Evolutionary conservation across 2,797 vertebrate genomes (phyloP).

Genomic region (Gymnothorax reevesii): DNA sequence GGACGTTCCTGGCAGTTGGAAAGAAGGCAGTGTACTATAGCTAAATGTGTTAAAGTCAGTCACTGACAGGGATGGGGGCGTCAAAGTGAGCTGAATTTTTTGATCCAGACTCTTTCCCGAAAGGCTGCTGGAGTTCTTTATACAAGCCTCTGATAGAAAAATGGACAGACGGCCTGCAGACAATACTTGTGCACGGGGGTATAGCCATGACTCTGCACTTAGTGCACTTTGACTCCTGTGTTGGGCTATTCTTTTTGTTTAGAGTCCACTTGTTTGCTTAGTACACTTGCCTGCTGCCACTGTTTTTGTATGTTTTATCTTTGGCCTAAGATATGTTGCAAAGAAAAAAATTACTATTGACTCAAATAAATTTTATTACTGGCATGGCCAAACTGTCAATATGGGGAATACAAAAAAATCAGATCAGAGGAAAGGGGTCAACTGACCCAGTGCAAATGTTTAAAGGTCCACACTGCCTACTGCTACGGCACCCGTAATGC

Average conservation of each 20-base stretch:
- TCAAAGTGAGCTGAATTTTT: not conserved
- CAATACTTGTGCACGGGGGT: slow-evolving; percentile 6
- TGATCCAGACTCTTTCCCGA: not conserved
- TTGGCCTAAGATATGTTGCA: too few relatives aligned
- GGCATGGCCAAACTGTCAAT: too few relatives aligned
- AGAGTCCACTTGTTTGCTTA: not conserved
- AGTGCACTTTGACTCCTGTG: too few relatives aligned
- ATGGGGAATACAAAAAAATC: too few relatives aligned
- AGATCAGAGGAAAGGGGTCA: too few relatives aligned
- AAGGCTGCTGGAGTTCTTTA: slow-evolving; percentile 12
- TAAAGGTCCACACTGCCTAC: too few relatives aligned
- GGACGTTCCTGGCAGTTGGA: not conserved
- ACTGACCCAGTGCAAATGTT: too few relatives aligned
- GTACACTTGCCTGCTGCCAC: not conserved
- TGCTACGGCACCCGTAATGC: too few relatives aligned
- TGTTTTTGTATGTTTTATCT: too few relatives aligned
- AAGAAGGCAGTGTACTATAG: too few relatives aligned
- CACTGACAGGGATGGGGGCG: not conserved
- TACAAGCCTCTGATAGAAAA: slow-evolving; percentile 20
- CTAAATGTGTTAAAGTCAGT: not conserved
- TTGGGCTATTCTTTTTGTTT: not conserved
- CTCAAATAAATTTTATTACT: too few relatives aligned
- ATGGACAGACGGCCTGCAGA: not conserved
- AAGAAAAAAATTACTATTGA: too few relatives aligned
- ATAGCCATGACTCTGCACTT: slow-evolving; percentile 13